phyloP scores from a whole-genome alignment of 2,797 vertebrate genomes.

The Macropodus opercularis region DNA sequence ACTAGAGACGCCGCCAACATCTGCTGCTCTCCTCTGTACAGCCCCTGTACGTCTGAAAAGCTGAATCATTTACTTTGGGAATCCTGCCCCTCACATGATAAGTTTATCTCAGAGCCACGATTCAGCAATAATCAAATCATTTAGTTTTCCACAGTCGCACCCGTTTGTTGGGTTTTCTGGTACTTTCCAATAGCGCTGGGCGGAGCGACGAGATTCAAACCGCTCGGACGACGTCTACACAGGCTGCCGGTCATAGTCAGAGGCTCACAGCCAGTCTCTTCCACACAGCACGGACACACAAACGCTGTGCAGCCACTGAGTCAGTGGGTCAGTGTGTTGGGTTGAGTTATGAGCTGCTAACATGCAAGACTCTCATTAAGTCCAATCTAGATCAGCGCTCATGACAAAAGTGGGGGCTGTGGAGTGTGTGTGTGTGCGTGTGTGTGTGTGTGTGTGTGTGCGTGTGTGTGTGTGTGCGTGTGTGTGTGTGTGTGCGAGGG shows the following conservation, averaged over 20 bases:
- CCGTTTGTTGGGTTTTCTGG: conserved; percentile 12
- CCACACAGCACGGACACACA: conserved; percentile 4
- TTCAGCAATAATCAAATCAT: conserved; percentile 14
- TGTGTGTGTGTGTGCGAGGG: conserved; percentile 6
- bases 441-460: conserved; percentile 4
- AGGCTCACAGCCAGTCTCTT: conserved; percentile 1
- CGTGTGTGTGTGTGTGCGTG: conserved; percentile 6
- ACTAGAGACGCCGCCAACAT: conserved; percentile 10
- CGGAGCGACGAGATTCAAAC: conserved; percentile 23
- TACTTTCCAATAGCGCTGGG: background rate
- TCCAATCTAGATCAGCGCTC: conserved; percentile 58
- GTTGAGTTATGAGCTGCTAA: conserved; percentile 49
- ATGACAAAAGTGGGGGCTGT: no score
- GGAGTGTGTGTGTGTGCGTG: conserved; percentile 9
- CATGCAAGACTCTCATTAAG: conserved; percentile 54
- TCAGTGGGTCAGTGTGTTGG: conserved; percentile 57
- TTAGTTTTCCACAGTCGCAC: background rate
- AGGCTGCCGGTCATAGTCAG: conserved; percentile 1
- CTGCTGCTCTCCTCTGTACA: background rate
- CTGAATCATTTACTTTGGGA: background rate
- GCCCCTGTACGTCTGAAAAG: background rate
- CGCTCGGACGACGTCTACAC: conserved; percentile 2
- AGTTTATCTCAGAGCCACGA: conserved; percentile 7
- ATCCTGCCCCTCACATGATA: background rate
- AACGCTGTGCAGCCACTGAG: no score